Conservation (phyloP, 2,888 invertebrate genomes). For the Rhorus exstirpatorius region DNA sequence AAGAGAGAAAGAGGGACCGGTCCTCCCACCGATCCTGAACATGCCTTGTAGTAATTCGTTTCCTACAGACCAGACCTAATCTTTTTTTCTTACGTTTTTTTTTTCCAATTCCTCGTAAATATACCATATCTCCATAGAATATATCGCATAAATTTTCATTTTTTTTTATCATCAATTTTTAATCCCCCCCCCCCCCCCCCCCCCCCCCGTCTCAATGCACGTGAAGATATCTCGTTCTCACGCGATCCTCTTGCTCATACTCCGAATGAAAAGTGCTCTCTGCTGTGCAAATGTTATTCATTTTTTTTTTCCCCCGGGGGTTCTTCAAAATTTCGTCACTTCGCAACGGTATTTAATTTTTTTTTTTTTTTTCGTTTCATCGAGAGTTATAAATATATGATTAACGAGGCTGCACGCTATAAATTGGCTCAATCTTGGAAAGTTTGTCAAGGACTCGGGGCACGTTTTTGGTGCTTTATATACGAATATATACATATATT, state of each 20-base stretch:
- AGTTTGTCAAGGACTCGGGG: slow-evolving; percentile 45
- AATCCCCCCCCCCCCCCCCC: no score
- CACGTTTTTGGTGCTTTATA: slow-evolving; percentile 8
- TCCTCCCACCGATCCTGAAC: slow-evolving; percentile 72
- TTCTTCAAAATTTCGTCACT: slow-evolving; percentile 18
- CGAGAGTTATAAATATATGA: slow-evolving; percentile 22
- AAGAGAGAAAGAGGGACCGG: slow-evolving; percentile 61
- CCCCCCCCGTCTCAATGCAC: no score
- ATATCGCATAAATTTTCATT: not conserved
- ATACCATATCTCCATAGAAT: slow-evolving; percentile 16
- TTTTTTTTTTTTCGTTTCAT: slow-evolving; percentile 1
- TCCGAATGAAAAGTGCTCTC: slow-evolving; percentile 30
- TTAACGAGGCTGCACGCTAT: slow-evolving; percentile 35
- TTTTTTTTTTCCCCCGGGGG: not conserved
- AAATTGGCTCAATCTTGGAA: slow-evolving; percentile 9
- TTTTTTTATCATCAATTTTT: slow-evolving; percentile 3
- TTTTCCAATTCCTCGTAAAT: slow-evolving; percentile 47
- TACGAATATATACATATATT: not conserved
- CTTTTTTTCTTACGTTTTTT: slow-evolving; percentile 35
- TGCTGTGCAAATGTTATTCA: not conserved
- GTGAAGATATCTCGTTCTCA: slow-evolving; percentile 55
- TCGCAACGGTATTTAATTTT: slow-evolving; percentile 26
- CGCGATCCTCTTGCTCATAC: slow-evolving; percentile 64
- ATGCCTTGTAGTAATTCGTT: slow-evolving; percentile 57
- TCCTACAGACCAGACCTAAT: slow-evolving; percentile 52